A percentile compares a stretch with the other conserved stretches of the same genome.
phyloP scores from a whole-genome alignment of 2,113 vertebrate genomes.

The Herpetotheres cachinnans region DNA sequence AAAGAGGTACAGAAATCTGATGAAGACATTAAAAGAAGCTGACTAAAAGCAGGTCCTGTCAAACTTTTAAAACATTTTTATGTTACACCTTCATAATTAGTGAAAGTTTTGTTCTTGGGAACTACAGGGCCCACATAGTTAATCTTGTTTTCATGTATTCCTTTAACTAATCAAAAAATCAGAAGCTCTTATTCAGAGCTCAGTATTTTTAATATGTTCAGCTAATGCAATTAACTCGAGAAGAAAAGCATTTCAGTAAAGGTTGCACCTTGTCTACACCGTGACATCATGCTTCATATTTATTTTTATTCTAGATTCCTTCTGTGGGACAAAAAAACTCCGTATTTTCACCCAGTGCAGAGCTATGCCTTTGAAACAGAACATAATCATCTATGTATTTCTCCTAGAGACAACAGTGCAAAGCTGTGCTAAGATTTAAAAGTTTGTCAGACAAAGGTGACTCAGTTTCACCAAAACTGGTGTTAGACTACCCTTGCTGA shows the following conservation, averaged over 20 bases:
- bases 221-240: slow-evolving; percentile 51
- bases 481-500: background rate
- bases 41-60: background rate
- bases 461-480: slow-evolving; percentile 21
- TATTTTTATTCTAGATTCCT: background rate
- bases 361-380: background rate
- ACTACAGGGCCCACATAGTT: background rate
- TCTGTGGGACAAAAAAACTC: background rate
- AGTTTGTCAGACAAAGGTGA: slow-evolving; percentile 15
- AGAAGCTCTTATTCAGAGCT: slow-evolving; percentile 44
- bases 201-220: slow-evolving; percentile 55
- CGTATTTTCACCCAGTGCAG: background rate
- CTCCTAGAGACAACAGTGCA: background rate
- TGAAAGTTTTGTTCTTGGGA: background rate
- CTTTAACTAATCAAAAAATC: slow-evolving; percentile 61
- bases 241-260: slow-evolving; percentile 26
- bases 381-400: background rate
- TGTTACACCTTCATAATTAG: background rate
- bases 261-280: background rate
- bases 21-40: background rate
- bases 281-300: background rate
- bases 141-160: slow-evolving; percentile 54
- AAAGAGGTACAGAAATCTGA: slow-evolving; percentile 15
- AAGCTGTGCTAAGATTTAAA: slow-evolving; percentile 14
- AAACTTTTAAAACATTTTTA: background rate